These are phyloP conservation scores for Podarcis siculus DNA, from an alignment of 2,797 vertebrate genomes.

Conservation along the genomic window DNA sequence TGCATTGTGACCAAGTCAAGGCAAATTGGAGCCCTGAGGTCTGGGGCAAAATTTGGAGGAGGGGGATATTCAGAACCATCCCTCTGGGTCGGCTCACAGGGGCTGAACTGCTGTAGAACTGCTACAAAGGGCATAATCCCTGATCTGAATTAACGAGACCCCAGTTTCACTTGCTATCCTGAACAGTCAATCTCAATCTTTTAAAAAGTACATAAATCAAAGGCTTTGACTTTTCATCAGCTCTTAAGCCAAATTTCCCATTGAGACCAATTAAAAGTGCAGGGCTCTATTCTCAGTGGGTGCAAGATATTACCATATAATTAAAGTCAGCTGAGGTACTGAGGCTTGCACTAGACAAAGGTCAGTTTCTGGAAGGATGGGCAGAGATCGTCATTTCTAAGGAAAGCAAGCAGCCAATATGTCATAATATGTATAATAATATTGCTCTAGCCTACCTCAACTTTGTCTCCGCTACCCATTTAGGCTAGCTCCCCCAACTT, in stretches of 20 bases:
- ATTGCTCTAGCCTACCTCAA: too few relatives aligned
- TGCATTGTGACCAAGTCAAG: too few relatives aligned
- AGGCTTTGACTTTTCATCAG: not conserved
- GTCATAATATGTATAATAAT: too few relatives aligned
- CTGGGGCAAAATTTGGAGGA: not conserved
- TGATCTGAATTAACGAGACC: not conserved
- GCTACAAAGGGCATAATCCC: not conserved
- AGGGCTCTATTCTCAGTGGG: not conserved
- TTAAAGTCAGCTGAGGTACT: not conserved
- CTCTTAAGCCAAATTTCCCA: not conserved
- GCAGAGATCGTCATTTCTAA: not conserved
- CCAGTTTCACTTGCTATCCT: not conserved
- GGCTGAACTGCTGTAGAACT: not conserved
- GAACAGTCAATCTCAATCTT: not conserved
- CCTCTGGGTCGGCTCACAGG: not conserved
- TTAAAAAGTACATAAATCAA: not conserved
- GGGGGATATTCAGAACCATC: not conserved
- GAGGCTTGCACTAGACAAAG: not conserved
- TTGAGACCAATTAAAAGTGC: slow-evolving; percentile 1
- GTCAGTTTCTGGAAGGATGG: not conserved
- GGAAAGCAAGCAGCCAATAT: not conserved
- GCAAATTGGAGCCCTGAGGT: not conserved
- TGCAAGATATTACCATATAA: not conserved
- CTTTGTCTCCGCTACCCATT: too few relatives aligned
- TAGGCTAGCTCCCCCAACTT: too few relatives aligned